These are phyloP conservation scores for Pseudoatta argentina DNA, from an alignment of 1,140 invertebrate genomes.

Conservation along the genomic window DNA sequence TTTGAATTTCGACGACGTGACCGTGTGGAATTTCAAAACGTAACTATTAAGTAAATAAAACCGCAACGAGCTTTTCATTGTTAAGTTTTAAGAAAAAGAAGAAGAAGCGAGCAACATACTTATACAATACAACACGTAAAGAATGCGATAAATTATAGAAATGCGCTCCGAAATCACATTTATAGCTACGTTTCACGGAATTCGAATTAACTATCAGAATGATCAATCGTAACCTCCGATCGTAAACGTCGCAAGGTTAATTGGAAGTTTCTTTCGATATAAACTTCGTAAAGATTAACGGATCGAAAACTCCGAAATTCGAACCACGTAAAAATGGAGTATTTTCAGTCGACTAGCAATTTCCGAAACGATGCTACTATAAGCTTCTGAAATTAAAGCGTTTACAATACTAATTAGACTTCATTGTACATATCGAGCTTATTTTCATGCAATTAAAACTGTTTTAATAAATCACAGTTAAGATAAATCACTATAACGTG, in stretches of 20 bases:
- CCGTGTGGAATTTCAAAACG: conserved; percentile 38
- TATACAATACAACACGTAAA: neutral
- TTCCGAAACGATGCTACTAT: conserved; percentile 22
- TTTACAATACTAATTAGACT: conserved; percentile 47
- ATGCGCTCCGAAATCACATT: conserved; percentile 22
- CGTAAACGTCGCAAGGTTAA: conserved; percentile 55
- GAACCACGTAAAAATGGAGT: conserved; percentile 54
- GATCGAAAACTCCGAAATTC: conserved; percentile 30
- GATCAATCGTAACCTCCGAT: conserved; percentile 41
- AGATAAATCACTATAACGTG: neutral
- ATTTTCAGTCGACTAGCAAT: conserved; percentile 28
- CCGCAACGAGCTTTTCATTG: neutral
- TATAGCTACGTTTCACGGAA: neutral
- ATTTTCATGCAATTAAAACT: conserved; percentile 3
- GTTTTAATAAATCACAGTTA: conserved; percentile 16
- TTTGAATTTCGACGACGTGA: conserved; percentile 60
- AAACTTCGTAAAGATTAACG: conserved; percentile 49
- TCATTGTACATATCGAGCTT: neutral
- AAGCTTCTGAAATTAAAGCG: conserved; percentile 29
- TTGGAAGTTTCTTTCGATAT: conserved; percentile 24
- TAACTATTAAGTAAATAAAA: conserved; percentile 44
- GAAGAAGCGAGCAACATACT: neutral
- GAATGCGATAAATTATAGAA: conserved; percentile 11
- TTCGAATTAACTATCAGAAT: conserved; percentile 47
- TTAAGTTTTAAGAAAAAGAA: neutral